These are phyloP conservation scores for Heliothis virescens DNA, from an alignment of 1,140 invertebrate species.

Conservation along the genomic window DNA sequence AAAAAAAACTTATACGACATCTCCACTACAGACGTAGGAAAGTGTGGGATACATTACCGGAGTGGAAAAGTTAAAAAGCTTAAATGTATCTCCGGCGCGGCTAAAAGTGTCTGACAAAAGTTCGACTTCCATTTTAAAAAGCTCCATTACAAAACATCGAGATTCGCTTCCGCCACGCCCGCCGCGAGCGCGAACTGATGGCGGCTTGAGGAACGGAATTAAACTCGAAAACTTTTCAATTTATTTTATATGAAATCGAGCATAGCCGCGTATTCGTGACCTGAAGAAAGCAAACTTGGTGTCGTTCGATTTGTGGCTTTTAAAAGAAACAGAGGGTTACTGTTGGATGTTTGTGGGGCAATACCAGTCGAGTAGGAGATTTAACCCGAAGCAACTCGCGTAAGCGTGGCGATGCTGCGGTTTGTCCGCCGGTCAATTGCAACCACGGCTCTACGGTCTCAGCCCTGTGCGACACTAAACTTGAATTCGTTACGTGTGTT, in stretches of 20 bases:
- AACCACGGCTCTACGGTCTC: constrained; percentile 44
- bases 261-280: constrained; percentile 54
- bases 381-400: neutral
- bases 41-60: constrained; percentile 84
- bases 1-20: constrained; percentile 81
- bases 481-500: constrained; percentile 81
- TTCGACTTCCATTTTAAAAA: constrained; percentile 86
- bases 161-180: constrained; percentile 82
- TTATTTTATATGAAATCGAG: constrained; percentile 73
- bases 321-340: constrained; percentile 15
- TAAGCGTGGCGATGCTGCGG: constrained; percentile 16
- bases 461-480: constrained; percentile 71
- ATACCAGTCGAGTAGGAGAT: neutral
- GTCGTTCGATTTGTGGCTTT: constrained; percentile 29
- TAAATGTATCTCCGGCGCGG: constrained; percentile 85
- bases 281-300: constrained; percentile 50
- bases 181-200: constrained; percentile 69
- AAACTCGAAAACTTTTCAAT: constrained; percentile 78
- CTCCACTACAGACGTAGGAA: constrained; percentile 74
- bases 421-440: constrained; percentile 42
- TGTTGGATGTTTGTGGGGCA: constrained; percentile 36
- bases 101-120: constrained; percentile 86
- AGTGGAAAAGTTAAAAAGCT: constrained; percentile 86
- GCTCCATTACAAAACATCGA: constrained; percentile 86
- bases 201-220: constrained; percentile 72